Percentiles rank a stretch among this genome's conserved stretches.
phyloP scores from a whole-genome alignment of 2,888 invertebrate genomes.

The Himalopsyche anomala region DNA sequence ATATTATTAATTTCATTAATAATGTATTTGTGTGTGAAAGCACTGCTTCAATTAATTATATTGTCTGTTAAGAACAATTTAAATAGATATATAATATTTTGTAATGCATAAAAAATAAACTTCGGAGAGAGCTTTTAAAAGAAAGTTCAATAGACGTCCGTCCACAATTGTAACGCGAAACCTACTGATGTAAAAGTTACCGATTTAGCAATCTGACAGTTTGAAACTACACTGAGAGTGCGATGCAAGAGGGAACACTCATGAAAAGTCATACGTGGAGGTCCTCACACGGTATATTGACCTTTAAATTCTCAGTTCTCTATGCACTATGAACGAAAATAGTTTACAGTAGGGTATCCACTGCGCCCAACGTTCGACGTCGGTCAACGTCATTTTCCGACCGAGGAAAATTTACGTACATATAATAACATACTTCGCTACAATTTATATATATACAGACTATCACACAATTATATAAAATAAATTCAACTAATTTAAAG shows the following conservation, averaged over 20 bases:
- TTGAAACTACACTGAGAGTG: conserved; percentile 46
- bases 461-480: no score
- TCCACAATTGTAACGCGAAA: conserved; percentile 52
- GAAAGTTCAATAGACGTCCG: conserved; percentile 46
- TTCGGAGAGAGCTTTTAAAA: conserved; percentile 43
- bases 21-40: neutral
- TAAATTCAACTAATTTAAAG: no score
- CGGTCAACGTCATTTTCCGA: conserved; percentile 13
- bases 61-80: neutral
- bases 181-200: conserved; percentile 55
- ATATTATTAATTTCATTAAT: neutral
- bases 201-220: conserved; percentile 48
- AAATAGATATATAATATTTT: no score
- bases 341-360: neutral
- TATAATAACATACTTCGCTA: neutral
- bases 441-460: no score
- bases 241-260: neutral
- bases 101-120: conserved; percentile 35
- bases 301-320: conserved; percentile 44
- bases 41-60: neutral
- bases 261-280: conserved; percentile 48
- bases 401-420: neutral
- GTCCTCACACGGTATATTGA: conserved; percentile 50
- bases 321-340: conserved; percentile 16
- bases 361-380: conserved; percentile 13